Evolutionary conservation across 1,140 invertebrate genomes (phyloP).

Genomic region (Drosophila nasuta): DNA sequence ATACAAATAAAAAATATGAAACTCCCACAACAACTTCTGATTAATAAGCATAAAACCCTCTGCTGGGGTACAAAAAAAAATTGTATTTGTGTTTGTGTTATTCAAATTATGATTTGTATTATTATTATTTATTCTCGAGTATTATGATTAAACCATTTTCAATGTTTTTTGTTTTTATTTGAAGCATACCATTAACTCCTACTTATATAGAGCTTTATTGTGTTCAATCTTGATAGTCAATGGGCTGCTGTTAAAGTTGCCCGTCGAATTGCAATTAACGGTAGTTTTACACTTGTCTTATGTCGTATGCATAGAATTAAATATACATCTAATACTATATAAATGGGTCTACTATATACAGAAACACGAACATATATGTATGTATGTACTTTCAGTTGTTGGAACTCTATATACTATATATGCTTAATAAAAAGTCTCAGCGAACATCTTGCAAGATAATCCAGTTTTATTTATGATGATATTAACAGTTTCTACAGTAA

Average conservation of each 20-base stretch:
- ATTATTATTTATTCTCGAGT: slow-evolving; percentile 14
- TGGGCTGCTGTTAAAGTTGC: slow-evolving; percentile 12
- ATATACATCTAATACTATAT: slow-evolving; percentile 8
- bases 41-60: not conserved
- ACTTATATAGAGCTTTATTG: slow-evolving; percentile 76
- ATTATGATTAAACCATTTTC: not conserved
- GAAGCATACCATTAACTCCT: slow-evolving; percentile 43
- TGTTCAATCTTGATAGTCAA: slow-evolving; percentile 64
- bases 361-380: not conserved
- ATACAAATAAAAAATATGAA: too few species aligned
- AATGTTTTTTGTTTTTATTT: slow-evolving; percentile 3
- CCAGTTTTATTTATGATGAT: not conserved
- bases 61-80: not conserved
- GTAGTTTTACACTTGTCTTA: not conserved
- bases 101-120: not conserved
- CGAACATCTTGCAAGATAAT: slow-evolving; percentile 1
- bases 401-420: slow-evolving; percentile 21
- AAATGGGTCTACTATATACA: slow-evolving; percentile 23
- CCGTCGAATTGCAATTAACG: slow-evolving; percentile 45
- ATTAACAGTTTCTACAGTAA: not conserved
- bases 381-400: slow-evolving; percentile 33
- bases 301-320: not conserved
- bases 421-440: slow-evolving; percentile 30
- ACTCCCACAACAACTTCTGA: too few species aligned
- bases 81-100: slow-evolving; percentile 1